A percentile compares a stretch with the other conserved stretches of the same genome.
Evolutionary conservation across 2,797 vertebrate species (phyloP).

Genomic region (Gallinago solitaria): DNA sequence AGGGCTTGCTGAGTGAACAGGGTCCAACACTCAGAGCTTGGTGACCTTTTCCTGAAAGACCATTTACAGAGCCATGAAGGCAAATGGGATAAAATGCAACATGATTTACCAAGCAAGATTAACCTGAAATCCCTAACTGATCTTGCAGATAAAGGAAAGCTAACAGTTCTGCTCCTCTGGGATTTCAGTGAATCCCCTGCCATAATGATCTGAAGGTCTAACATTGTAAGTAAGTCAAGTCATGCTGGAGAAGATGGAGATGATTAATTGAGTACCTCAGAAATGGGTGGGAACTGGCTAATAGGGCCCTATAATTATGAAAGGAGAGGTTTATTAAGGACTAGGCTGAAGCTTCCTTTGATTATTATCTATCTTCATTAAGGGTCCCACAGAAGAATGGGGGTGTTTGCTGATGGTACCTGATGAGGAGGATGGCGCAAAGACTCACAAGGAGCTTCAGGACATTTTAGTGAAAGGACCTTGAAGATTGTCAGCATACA

Average conservation of each 20-base stretch:
- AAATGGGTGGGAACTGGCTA: background rate
- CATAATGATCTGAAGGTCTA: background rate
- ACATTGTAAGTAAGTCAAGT: background rate
- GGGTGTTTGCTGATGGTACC: fast-evolving
- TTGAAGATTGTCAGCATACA: background rate
- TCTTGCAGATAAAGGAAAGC: slow-evolving; percentile 42
- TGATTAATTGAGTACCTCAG: background rate
- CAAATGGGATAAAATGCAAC: slow-evolving; percentile 26
- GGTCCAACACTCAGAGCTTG: background rate
- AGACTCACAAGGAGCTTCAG: background rate
- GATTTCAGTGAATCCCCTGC: slow-evolving; percentile 3
- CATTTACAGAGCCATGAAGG: background rate
- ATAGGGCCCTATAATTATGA: background rate
- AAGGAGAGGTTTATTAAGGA: background rate
- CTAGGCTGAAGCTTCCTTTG: background rate
- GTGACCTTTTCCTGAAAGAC: background rate
- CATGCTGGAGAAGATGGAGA: background rate
- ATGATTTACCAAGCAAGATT: slow-evolving; percentile 30
- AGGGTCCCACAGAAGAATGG: background rate
- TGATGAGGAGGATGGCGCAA: background rate
- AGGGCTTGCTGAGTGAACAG: background rate
- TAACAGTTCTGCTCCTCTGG: background rate
- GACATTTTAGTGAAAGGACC: background rate
- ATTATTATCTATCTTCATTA: background rate
- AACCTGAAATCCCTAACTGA: slow-evolving; percentile 32